Evolutionary conservation across 2,797 vertebrate species (phyloP).

Genomic region (Huso huso): DNA sequence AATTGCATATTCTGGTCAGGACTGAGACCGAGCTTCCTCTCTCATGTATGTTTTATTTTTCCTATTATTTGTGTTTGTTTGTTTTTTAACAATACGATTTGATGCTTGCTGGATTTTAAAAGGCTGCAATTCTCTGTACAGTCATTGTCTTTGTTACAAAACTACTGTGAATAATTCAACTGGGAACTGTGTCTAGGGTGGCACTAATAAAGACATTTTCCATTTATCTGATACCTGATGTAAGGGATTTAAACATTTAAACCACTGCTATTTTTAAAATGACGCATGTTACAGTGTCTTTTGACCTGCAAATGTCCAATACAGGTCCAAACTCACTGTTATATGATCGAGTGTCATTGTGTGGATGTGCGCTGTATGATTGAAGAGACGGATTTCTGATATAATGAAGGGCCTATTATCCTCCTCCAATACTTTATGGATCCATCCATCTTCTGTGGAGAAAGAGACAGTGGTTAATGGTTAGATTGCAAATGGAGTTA

Average conservation of each 20-base stretch:
- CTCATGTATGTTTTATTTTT: too few relatives aligned
- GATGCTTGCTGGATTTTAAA: too few relatives aligned
- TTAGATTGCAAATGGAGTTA: too few relatives aligned
- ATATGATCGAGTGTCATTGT: conserved; percentile 56
- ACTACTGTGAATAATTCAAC: neutral
- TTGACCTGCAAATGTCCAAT: too few relatives aligned
- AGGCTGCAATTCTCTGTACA: neutral
- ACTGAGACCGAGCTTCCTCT: too few relatives aligned
- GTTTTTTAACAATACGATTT: too few relatives aligned
- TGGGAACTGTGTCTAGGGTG: neutral
- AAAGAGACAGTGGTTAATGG: neutral
- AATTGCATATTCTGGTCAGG: too few relatives aligned
- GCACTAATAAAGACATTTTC: neutral
- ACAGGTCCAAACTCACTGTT: conserved; percentile 41
- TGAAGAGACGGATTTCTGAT: conserved; percentile 50
- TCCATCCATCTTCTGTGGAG: conserved; percentile 49
- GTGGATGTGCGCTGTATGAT: conserved; percentile 34
- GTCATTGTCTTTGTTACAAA: too few relatives aligned
- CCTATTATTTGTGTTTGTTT: too few relatives aligned
- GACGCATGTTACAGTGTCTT: too few relatives aligned
- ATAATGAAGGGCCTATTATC: conserved; percentile 56
- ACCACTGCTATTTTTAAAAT: neutral
- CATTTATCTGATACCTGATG: neutral
- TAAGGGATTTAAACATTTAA: neutral
- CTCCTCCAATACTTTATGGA: conserved; percentile 61